Base-by-base conservation (phyloP, 2,797 vertebrate species). In the Simalia tracyae region DNA sequence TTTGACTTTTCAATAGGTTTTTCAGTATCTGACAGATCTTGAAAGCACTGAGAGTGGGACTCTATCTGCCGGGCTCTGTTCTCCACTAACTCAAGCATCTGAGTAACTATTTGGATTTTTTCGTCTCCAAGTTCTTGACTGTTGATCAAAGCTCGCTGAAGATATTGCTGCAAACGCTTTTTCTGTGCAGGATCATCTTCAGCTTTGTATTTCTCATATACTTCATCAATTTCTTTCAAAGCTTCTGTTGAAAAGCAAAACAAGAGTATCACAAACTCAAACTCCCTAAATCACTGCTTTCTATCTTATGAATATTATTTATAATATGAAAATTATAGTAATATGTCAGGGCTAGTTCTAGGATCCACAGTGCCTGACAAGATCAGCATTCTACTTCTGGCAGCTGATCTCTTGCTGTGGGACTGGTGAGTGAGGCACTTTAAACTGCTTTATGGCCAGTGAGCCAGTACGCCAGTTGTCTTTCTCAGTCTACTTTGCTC, bases 101-200 rank as follows among this genome's bases (percentile, higher is more conserved):
- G 99, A 28, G 99, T 99, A 89, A 99, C 99, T 90, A 99, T 98
- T 1, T 99, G 98, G 96, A 99, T 99, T 96, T 99, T 99, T 96
- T 99, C 99, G 57, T 99, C 99, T 5, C 99, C 99, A 46, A 99
- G 97, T 97, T 99, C 99, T 95, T 99, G 99, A 95, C 98, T 99
- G 96, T 98, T 97, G 96, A 99, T 99, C 91, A 99, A 97, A 0
- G 99, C 99, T 19, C 98, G 97, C 97, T 99, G 99, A 88, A 99
- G 98, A 96, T 99, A 99, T 95, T 98, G 96, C 97, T 99, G 98
- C 91, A 99, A 97, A 0, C 99, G 98, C 93, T 99, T 99, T 87
- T 99, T 98, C 97, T 99, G 99, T 94, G 97, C 96, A 0, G 97
- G 97, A 93, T 99, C 99, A 3, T 98, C 98, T 97, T 99, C 99